Conservation (phyloP, 2,888 invertebrate genomes). For the Lycia hirtaria region DNA sequence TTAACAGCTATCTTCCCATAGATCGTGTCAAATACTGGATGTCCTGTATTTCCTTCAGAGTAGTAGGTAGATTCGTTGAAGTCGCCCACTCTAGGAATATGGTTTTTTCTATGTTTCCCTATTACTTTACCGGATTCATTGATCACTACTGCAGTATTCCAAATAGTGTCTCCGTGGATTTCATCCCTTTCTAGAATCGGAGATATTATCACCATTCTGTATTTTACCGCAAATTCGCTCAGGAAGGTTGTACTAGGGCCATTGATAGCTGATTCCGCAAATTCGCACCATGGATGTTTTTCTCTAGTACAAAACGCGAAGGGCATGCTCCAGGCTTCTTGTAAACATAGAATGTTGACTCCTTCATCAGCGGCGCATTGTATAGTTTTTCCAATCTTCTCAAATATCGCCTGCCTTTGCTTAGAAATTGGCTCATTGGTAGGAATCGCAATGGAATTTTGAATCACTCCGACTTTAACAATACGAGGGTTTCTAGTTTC, state of each 20-base stretch:
- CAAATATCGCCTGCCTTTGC: slow-evolving; percentile 92
- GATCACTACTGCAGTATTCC: slow-evolving; percentile 98
- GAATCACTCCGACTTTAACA: slow-evolving; percentile 93
- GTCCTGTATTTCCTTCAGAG: slow-evolving; percentile 97
- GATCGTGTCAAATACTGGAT: slow-evolving; percentile 95
- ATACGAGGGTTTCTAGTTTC: slow-evolving; percentile 89
- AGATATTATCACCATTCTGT: slow-evolving; percentile 97
- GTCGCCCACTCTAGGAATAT: slow-evolving; percentile 98
- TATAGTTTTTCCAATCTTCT: slow-evolving; percentile 90
- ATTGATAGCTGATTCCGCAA: slow-evolving; percentile 94
- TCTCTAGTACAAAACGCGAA: slow-evolving; percentile 99
- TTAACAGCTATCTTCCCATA: slow-evolving; percentile 96
- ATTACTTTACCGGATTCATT: slow-evolving; percentile 93
- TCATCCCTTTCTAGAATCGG: slow-evolving; percentile 97
- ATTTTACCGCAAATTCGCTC: slow-evolving; percentile 89
- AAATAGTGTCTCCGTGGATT: slow-evolving; percentile 93
- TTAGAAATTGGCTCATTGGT: slow-evolving; percentile 90
- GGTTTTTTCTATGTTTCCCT: slow-evolving; percentile 98
- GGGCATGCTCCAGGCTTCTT: slow-evolving; percentile 99
- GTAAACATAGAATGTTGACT: slow-evolving; percentile 96
- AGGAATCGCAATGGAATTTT: slow-evolving; percentile 92
- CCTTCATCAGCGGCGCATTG: slow-evolving; percentile 90
- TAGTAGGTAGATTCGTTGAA: slow-evolving; percentile 99
- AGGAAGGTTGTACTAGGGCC: slow-evolving; percentile 94
- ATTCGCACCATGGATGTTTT: slow-evolving; percentile 98